A percentile compares a stretch with the other conserved stretches of the same genome.
phyloP scores from a whole-genome alignment of 2,113 vertebrate species.

The Takifugu flavidus region DNA sequence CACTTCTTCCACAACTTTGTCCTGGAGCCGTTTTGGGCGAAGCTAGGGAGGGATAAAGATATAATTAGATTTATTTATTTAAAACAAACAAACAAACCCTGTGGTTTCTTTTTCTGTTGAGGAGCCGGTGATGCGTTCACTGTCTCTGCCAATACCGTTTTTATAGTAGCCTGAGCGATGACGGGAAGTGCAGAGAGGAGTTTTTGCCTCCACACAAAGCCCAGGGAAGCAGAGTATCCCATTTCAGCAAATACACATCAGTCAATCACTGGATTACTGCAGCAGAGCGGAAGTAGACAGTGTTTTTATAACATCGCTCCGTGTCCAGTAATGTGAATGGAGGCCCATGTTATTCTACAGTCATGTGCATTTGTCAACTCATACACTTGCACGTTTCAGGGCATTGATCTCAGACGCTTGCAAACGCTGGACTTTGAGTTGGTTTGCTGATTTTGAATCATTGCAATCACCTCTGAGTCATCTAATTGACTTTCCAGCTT shows the following conservation, averaged over 20 bases:
- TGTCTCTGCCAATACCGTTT: slow-evolving; percentile 3
- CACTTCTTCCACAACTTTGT: slow-evolving; percentile 21
- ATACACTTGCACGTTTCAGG: background rate
- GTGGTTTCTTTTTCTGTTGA: slow-evolving; percentile 5
- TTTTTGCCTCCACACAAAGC: slow-evolving; percentile 19
- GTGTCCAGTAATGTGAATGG: slow-evolving; percentile 10
- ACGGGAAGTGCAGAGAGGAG: slow-evolving; percentile 25
- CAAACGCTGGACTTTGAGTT: background rate
- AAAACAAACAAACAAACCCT: too few species aligned
- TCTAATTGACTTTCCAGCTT: too few species aligned
- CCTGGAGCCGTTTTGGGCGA: slow-evolving; percentile 4
- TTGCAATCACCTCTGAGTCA: too few species aligned
- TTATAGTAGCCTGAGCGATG: slow-evolving; percentile 14
- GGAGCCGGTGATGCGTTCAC: background rate
- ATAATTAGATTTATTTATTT: slow-evolving; percentile 3
- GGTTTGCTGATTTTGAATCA: too few species aligned
- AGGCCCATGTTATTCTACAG: background rate
- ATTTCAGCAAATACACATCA: slow-evolving; percentile 43
- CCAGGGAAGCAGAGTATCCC: slow-evolving; percentile 36
- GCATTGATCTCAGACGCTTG: background rate
- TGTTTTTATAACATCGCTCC: slow-evolving; percentile 1
- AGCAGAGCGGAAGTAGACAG: slow-evolving; percentile 6
- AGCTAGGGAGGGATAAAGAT: slow-evolving; percentile 40
- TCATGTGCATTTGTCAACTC: background rate
- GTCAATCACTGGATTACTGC: slow-evolving; percentile 30